phyloP scores from a whole-genome alignment of 2,113 vertebrate species.

The Pao palembangensis region DNA sequence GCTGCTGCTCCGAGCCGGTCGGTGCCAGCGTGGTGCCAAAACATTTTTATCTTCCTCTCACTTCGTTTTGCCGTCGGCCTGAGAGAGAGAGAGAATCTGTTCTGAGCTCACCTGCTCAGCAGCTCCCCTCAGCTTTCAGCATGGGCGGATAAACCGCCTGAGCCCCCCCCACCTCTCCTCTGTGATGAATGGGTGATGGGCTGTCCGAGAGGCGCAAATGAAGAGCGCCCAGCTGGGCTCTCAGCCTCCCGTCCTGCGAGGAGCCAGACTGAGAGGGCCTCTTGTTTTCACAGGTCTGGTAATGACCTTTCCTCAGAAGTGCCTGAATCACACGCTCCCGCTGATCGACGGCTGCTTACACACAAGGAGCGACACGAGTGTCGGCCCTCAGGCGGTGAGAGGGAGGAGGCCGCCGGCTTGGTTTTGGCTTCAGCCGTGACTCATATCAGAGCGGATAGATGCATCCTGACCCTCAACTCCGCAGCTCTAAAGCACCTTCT shows the following conservation, averaged over 20 bases:
- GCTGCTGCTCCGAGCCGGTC: slow-evolving; percentile 1
- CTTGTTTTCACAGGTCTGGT: slow-evolving; percentile 45
- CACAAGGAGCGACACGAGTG: slow-evolving; percentile 12
- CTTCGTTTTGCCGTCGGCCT: slow-evolving; percentile 25
- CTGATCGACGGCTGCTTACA: slow-evolving; percentile 38
- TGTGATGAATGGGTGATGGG: slow-evolving; percentile 42
- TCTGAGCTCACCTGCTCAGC: slow-evolving; percentile 42
- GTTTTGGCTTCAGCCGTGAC: too few species aligned
- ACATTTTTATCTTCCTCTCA: slow-evolving; percentile 14
- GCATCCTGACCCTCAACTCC: too few species aligned
- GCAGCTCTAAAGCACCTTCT: too few species aligned
- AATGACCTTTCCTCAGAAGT: slow-evolving; percentile 48
- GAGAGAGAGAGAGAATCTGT: slow-evolving; percentile 36
- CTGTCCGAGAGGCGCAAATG: slow-evolving; percentile 36
- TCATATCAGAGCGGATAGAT: too few species aligned
- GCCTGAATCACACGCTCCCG: slow-evolving; percentile 44
- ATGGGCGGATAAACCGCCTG: slow-evolving; percentile 39
- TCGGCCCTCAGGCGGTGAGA: slow-evolving; percentile 4
- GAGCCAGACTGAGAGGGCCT: slow-evolving; percentile 46
- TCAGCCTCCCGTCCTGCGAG: slow-evolving; percentile 3
- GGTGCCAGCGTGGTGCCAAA: slow-evolving; percentile 17
- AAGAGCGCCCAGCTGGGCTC: slow-evolving; percentile 40
- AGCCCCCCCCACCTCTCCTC: slow-evolving; percentile 13
- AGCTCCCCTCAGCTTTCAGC: slow-evolving; percentile 22
- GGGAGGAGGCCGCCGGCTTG: too few species aligned